Percentiles rank a stretch among this genome's conserved stretches.
Evolutionary conservation across 1,140 invertebrate genomes (phyloP).

Genomic region (Asobara japonica): DNA sequence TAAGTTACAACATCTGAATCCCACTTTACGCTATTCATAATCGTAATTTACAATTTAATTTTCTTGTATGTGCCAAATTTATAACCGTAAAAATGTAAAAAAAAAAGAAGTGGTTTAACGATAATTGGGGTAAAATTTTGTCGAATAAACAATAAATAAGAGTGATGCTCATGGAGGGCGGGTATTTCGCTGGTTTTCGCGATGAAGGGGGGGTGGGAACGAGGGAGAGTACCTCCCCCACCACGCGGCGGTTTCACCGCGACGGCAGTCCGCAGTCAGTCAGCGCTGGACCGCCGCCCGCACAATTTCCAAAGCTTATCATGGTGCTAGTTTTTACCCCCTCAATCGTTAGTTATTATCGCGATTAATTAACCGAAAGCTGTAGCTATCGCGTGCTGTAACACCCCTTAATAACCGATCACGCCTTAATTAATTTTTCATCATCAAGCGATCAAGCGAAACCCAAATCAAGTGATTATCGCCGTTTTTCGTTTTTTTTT

Average conservation of each 20-base stretch:
- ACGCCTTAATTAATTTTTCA: too few species aligned
- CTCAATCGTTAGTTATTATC: neutral
- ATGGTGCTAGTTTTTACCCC: constrained; percentile 4
- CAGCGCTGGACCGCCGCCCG: constrained; percentile 68
- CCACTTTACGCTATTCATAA: too few species aligned
- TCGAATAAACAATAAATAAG: constrained; percentile 15
- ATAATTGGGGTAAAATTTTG: neutral
- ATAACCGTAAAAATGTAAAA: neutral
- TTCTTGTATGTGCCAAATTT: too few species aligned
- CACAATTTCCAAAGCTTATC: constrained; percentile 54
- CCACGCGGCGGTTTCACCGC: constrained; percentile 59
- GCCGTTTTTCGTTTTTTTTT: too few species aligned
- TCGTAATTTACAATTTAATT: too few species aligned
- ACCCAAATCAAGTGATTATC: too few species aligned
- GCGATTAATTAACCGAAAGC: neutral
- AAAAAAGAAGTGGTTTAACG: neutral
- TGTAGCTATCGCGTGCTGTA: neutral
- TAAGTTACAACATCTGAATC: too few species aligned
- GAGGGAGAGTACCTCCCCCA: constrained; percentile 52
- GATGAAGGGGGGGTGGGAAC: constrained; percentile 48
- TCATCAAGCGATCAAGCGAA: too few species aligned
- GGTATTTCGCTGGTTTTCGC: constrained; percentile 46
- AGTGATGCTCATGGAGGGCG: constrained; percentile 27
- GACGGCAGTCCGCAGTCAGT: constrained; percentile 65
- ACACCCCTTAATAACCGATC: too few species aligned